Evolutionary conservation across 2,888 invertebrate species (phyloP), one percentile per base, ranked within the genome.

Genomic region (Adelphocoris suturalis): DNA sequence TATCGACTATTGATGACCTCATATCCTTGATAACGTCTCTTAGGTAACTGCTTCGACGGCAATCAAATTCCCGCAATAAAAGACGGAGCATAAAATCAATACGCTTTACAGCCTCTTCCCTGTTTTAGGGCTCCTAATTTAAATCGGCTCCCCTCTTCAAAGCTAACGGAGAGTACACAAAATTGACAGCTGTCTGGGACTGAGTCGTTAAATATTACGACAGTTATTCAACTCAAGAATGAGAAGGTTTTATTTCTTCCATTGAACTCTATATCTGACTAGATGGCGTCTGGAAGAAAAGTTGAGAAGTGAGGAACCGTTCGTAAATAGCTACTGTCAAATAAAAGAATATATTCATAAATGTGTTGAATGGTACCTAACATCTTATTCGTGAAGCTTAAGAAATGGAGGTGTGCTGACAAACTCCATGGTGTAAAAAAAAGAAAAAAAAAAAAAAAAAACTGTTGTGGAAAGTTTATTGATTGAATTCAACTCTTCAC

Each of bases 1-100:
- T 61, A 27, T 68, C 68, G 27, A 23, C 23, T 68, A 68, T 80
- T 80, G 46, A 80, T 80, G 80, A 47, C 48, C 80, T 46, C 80
- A 48, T 80, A 80, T 80, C 46, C 80, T 80, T 80, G 80, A 80
- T 80, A 80, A 80, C 48, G 80, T 80, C 80, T 80, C 48, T 23
- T 37, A 46, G 80, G 47, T 80, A 80, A 80, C 47, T 80, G 80
- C 80, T 80, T 78, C 48, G 16, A 37, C 80, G n/a, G 80, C 80
- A 80, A 80, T 80, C 47, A 80, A 80, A 37, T 46, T n/a, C n/a
- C 23, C 46, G 46, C 47, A 47, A 80, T 80, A 48, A 80, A 46
- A 47, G 46, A 46, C n/a, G 19, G 80, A 47, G 46, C 80, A 80
- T 48, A 80, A 80, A 47, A 80, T 80, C 80, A 80, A 80, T 80